Evolutionary conservation across 2,888 invertebrate species (phyloP), one percentile per base, ranked within the genome.

Genomic region (Suillia variegata): DNA sequence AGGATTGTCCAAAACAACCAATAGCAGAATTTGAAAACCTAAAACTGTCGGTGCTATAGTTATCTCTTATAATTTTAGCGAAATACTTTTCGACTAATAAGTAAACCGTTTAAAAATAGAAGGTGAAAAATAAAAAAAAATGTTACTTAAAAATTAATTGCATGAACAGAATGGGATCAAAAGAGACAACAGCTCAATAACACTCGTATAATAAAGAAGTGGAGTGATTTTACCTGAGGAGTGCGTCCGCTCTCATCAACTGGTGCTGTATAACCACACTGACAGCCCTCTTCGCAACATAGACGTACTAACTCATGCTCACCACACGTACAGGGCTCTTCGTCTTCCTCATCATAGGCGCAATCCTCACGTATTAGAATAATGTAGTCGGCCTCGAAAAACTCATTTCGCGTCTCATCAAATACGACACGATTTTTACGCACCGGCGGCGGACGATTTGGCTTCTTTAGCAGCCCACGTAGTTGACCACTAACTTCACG

Each of bases 341-440:
- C 86, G 63, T 87, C 87, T 76, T 92, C 93, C 74, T 92, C 92
- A 60, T 92, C 93, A 76, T 89, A 91, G 72, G 89, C 89, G 76
- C 93, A 93, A 79, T 94, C 94, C 78, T 94, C 94, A 62, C 94
- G 88, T 65, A 94, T 93, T 64, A 94, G 85, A 72, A 94, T 94
- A 75, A 94, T 94, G 77, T 94, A 94, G 83, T 94, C 94, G 54
- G 94, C 94, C 72, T 94, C 94, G 80, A 94, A 94, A 83, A 93
- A 94, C 80, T 93, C 92, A 83, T 94, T 94, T 56, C 91, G 88
- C 74, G 89, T 92, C 83, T 94, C 94, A 78, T 94, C 93, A 77
- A 94, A 94, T 55, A 93, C 89, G 21, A 94, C 94, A 58, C 93
- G 87, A 80, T 93, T 88, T 75, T 90, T 91, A 71, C 88, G 89